phyloP scores from a whole-genome alignment of 2,113 vertebrate species.

The Gorsachius goisagi region DNA sequence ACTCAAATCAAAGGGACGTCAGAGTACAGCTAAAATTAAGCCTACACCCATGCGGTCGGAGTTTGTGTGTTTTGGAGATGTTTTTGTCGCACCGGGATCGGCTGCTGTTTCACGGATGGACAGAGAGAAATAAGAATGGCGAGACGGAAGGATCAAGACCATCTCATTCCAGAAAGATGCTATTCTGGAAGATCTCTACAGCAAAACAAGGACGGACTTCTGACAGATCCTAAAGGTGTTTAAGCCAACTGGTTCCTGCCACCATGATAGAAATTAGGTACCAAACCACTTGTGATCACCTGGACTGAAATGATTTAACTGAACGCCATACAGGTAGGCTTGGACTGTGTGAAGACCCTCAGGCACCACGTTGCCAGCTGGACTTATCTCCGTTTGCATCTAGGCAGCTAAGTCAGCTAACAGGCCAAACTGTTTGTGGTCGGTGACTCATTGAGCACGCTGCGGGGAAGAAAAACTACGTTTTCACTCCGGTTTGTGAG shows the following conservation, averaged over 20 bases:
- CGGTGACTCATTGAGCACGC: neutral
- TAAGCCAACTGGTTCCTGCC: neutral
- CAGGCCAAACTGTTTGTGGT: neutral
- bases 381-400: rapidly evolving
- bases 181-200: neutral
- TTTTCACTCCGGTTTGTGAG: neutral
- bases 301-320: neutral
- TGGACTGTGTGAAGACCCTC: neutral
- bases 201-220: neutral
- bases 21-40: neutral
- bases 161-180: neutral
- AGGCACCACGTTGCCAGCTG: neutral
- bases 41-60: neutral
- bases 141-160: neutral
- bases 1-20: neutral
- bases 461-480: rapidly evolving
- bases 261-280: neutral
- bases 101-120: rapidly evolving
- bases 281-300: neutral
- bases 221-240: neutral
- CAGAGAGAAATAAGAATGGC: neutral
- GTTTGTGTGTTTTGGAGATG: neutral
- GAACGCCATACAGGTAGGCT: rapidly evolving
- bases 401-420: neutral
- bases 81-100: neutral